Evolutionary conservation across 2,797 vertebrate species (phyloP).

Genomic region (Silurus lanzhouensis): DNA sequence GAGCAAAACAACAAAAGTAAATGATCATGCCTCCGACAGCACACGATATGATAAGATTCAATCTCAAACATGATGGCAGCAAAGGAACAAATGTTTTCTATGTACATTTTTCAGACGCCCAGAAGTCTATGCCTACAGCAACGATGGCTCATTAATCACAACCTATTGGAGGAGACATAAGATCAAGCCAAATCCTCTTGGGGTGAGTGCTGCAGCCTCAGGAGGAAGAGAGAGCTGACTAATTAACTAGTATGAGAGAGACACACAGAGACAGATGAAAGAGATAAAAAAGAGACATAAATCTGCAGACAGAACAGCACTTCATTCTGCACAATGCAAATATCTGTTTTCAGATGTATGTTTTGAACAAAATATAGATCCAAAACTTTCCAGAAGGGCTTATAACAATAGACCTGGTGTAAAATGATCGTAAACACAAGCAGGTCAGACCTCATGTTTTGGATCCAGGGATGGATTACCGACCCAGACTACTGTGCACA

Average conservation of each 20-base stretch:
- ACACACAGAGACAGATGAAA: slow-evolving; percentile 23
- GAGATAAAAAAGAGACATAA: slow-evolving; percentile 12
- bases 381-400: not conserved
- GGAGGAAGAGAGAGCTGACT: slow-evolving; percentile 40
- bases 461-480: not conserved
- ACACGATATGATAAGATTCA: slow-evolving; percentile 22
- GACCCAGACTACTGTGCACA: not conserved
- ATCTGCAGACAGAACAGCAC: slow-evolving; percentile 15
- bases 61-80: slow-evolving; percentile 14
- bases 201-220: slow-evolving; percentile 53
- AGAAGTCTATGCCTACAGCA: slow-evolving; percentile 36
- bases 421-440: not conserved
- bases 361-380: slow-evolving; percentile 9
- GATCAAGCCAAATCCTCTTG: slow-evolving; percentile 57
- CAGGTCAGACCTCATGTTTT: not conserved
- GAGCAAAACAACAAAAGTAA: slow-evolving; percentile 10
- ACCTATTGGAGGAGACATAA: slow-evolving; percentile 58
- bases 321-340: slow-evolving; percentile 16
- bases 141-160: slow-evolving; percentile 59
- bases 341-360: slow-evolving; percentile 12
- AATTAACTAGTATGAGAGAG: slow-evolving; percentile 45
- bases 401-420: not conserved
- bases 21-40: not conserved
- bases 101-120: slow-evolving; percentile 38
- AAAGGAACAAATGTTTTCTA: slow-evolving; percentile 20